Base-by-base conservation (phyloP, 2,888 invertebrate species). In the Apodemia zela region DNA sequence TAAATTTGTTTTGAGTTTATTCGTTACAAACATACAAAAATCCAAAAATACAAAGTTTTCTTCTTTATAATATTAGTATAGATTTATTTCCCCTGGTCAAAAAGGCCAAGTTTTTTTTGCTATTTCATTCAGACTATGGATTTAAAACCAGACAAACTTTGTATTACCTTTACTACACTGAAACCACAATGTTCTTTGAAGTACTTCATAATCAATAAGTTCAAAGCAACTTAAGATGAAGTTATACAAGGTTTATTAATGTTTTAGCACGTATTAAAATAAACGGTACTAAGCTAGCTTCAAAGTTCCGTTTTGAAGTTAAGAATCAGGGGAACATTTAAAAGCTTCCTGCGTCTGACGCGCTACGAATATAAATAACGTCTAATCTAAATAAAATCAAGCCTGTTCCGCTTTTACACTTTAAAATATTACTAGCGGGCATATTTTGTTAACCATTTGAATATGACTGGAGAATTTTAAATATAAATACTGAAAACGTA, bases 311-410 rank as follows among this genome's bases (percentile, higher is more conserved):
- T 54, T 54, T 42, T 29, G 57, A 62, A 62, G 62, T 62, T 58
- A 62, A 62, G 62, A 62, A 58, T 62, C 62, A 62, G 54, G 25
- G 51, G 58, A 58, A 62, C 62, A 62, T 62, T 62, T 57, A 62
- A 58, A 54, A 54, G 51, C 51, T 54, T 54, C 51, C 51, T 54
- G 51, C 18, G 25, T 54, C 51, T 54, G 51, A 25, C 62, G 62
- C 29, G 57, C 62, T 17, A 29, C 57, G 62, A 62, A 62, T 62
- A 62, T 62, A 62, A 62, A 62, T 62, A 62, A 62, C 57, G 25
- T 57, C 57, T 45, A 62, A 58, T 62, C 62, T 62, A 62, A 62
- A 62, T 62, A 62, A 62, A 62, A 62, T 62, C 62, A 58, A 57
- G 62, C 42, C 15, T 25, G 42, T 62, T 62, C 62, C 62, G 57